A percentile compares a stretch with the other conserved stretches of the same genome.
phyloP scores from a whole-genome alignment of 2,797 vertebrate species.

The Enteromius thamalakanensis region DNA sequence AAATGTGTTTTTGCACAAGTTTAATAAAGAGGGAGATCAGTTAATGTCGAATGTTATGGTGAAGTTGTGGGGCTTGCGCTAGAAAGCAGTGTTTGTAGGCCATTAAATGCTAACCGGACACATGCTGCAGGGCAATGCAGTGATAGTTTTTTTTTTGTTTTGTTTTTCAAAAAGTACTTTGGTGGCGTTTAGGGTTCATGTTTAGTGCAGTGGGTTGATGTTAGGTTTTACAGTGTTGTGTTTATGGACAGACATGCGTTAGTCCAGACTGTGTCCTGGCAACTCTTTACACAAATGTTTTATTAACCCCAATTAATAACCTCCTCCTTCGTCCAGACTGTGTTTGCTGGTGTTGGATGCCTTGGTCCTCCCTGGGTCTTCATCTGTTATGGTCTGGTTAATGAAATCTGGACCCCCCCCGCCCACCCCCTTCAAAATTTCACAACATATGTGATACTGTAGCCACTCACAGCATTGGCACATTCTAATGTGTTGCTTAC shows the following conservation, averaged over 20 bases:
- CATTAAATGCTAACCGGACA: background rate
- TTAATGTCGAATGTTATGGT: background rate
- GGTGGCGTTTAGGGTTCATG: background rate
- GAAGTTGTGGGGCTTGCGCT: background rate
- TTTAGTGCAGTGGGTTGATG: background rate
- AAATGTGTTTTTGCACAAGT: background rate
- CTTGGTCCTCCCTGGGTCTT: slow-evolving; percentile 63
- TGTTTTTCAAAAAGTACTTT: background rate
- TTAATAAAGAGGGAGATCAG: background rate
- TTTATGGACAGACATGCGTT: slow-evolving; percentile 38
- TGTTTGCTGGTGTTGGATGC: slow-evolving; percentile 65
- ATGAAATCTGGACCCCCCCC: slow-evolving; percentile 70
- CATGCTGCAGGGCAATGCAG: background rate
- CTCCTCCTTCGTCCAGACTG: slow-evolving; percentile 56
- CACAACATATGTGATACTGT: slow-evolving; percentile 75
- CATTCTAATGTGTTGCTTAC: slow-evolving; percentile 78
- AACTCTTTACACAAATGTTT: slow-evolving; percentile 70
- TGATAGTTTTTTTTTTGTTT: background rate
- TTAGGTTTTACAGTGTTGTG: slow-evolving; percentile 7
- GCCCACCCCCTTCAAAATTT: slow-evolving; percentile 69
- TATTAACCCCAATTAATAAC: slow-evolving; percentile 69
- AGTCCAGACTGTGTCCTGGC: slow-evolving; percentile 70
- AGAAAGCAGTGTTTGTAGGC: background rate
- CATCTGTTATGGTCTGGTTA: slow-evolving; percentile 70
- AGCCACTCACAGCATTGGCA: slow-evolving; percentile 69